Percentiles rank a stretch among this genome's conserved stretches.
Evolutionary conservation across 2,113 vertebrate genomes (phyloP).

Genomic region (Xiphorhynchus elegans): DNA sequence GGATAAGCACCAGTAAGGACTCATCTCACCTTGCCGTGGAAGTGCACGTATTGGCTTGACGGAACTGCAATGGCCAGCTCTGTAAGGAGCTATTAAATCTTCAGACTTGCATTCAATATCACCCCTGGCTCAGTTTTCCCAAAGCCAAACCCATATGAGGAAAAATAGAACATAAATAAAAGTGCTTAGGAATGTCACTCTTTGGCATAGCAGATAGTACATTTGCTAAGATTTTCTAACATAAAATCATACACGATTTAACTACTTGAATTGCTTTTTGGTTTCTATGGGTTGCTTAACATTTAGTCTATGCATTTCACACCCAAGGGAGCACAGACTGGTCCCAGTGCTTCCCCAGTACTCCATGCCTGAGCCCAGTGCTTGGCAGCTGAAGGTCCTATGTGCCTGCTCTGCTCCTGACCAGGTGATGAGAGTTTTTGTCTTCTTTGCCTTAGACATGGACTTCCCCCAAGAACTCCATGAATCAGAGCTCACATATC

Average conservation of each 20-base stretch:
- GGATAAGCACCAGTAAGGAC: neutral
- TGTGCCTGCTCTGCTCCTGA: neutral
- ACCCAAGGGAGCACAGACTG: rapidly evolving
- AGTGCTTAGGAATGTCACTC: neutral
- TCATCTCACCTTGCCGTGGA: neutral
- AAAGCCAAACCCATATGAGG: neutral
- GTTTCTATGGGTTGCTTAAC: neutral
- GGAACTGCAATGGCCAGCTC: neutral
- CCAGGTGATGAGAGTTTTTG: neutral
- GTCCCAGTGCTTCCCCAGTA: neutral
- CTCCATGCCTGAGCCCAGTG: neutral
- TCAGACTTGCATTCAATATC: neutral
- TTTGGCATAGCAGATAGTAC: neutral
- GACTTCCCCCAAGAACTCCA: neutral
- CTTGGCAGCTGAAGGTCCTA: neutral
- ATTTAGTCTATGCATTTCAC: neutral
- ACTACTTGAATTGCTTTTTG: neutral
- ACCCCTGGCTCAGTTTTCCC: neutral
- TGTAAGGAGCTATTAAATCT: neutral
- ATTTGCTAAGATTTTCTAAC: neutral
- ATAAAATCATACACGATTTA: neutral
- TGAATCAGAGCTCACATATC: neutral
- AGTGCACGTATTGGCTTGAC: neutral
- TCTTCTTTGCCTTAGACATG: neutral
- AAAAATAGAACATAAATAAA: neutral